Evolutionary conservation across 2,888 invertebrate species (phyloP).

Genomic region (Diaphora mendica): DNA sequence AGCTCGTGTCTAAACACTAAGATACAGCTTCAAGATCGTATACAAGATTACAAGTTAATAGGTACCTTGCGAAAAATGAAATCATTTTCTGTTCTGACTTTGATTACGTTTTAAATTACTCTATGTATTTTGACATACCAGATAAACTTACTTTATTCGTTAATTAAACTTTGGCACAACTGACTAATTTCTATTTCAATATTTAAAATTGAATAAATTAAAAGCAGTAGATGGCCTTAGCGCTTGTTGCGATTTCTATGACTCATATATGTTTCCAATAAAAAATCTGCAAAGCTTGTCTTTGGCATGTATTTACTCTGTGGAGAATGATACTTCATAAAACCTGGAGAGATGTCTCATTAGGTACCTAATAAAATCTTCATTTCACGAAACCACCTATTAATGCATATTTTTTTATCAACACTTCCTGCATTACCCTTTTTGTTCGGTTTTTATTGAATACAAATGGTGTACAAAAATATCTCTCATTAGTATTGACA

Average conservation of each 20-base stretch:
- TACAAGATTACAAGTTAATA: background rate
- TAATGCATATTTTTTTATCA: too few relatives aligned
- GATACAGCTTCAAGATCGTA: background rate
- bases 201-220: background rate
- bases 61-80: background rate
- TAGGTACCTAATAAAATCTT: too few relatives aligned
- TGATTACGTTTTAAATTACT: background rate
- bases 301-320: too few relatives aligned
- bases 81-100: background rate
- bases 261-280: background rate
- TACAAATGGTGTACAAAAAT: background rate
- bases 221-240: background rate
- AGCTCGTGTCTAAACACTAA: conserved; percentile 2
- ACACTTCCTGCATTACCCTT: too few relatives aligned
- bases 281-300: background rate
- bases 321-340: too few relatives aligned
- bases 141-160: background rate
- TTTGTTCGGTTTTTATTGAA: background rate
- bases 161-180: background rate
- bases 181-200: background rate
- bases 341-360: too few relatives aligned
- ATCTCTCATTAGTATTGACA: background rate
- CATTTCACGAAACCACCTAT: too few relatives aligned
- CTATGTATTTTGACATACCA: background rate
- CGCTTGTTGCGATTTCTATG: background rate